Evolutionary conservation across 92 coral and sea anemone species (phyloP).

Genomic region (Ricordea florida): DNA sequence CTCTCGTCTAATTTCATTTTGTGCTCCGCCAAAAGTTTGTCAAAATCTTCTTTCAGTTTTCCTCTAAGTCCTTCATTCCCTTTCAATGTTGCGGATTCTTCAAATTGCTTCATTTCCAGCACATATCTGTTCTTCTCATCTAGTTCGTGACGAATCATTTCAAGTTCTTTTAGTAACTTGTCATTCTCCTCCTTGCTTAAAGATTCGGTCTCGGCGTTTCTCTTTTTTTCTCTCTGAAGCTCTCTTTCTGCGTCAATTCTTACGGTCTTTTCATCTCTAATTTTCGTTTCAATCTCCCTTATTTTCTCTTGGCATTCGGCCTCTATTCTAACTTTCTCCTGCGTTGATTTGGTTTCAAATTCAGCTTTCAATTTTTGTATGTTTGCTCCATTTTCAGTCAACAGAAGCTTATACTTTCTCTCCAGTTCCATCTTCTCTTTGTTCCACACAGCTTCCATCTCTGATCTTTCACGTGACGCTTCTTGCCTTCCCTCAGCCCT

Average conservation of each 20-base stretch:
- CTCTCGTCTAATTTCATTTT: slow-evolving; percentile 72
- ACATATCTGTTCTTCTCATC: slow-evolving; percentile 66
- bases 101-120: slow-evolving; percentile 65
- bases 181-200: slow-evolving; percentile 63
- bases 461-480: slow-evolving; percentile 41
- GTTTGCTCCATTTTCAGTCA: slow-evolving; percentile 61
- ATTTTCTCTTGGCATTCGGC: slow-evolving; percentile 50
- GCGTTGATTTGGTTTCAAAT: slow-evolving; percentile 54
- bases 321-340: slow-evolving; percentile 56
- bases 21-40: slow-evolving; percentile 75
- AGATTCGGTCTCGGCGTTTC: slow-evolving; percentile 42
- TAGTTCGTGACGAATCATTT: slow-evolving; percentile 63
- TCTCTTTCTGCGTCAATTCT: slow-evolving; percentile 54
- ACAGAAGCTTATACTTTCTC: slow-evolving; percentile 47
- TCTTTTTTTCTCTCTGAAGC: slow-evolving; percentile 57
- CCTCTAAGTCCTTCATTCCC: slow-evolving; percentile 90
- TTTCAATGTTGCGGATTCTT: slow-evolving; percentile 62
- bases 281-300: slow-evolving; percentile 58
- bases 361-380: slow-evolving; percentile 66
- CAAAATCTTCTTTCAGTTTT: slow-evolving; percentile 87
- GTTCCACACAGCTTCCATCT: slow-evolving; percentile 52
- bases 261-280: slow-evolving; percentile 58
- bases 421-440: slow-evolving; percentile 71
- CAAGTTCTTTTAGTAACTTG: slow-evolving; percentile 57
- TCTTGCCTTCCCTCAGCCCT: slow-evolving; percentile 49